A percentile compares a stretch with the other conserved stretches of the same genome.
Evolutionary conservation across 2,113 vertebrate genomes (phyloP).

Genomic region (Pyrgilauda ruficollis): DNA sequence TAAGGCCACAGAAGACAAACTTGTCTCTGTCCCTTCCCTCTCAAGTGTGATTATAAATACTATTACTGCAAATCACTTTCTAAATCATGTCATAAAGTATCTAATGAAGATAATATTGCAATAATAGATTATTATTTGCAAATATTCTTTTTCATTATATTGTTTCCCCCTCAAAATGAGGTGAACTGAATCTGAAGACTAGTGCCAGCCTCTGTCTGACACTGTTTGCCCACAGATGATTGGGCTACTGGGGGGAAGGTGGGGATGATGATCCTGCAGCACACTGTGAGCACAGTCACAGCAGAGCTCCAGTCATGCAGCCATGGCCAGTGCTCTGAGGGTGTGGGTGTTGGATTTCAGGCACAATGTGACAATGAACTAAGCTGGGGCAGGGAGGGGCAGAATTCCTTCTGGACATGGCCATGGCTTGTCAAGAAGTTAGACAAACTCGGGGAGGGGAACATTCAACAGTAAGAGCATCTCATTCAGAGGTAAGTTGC

Average conservation of each 20-base stretch:
- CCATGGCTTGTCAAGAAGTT: background rate
- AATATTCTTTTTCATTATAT: background rate
- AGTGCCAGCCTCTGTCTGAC: background rate
- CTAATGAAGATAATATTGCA: background rate
- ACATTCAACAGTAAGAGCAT: background rate
- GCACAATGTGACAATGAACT: background rate
- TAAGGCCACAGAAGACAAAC: background rate
- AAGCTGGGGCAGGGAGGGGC: background rate
- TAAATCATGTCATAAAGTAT: background rate
- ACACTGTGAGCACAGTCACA: background rate
- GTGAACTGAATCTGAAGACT: background rate
- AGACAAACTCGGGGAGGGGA: background rate
- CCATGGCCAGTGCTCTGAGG: background rate
- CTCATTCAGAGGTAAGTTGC: background rate
- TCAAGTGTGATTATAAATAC: background rate
- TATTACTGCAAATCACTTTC: background rate
- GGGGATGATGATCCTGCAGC: background rate
- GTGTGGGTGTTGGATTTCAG: background rate
- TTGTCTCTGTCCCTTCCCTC: background rate
- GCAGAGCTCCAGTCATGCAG: background rate
- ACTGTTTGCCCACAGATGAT: background rate
- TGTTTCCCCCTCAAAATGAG: background rate
- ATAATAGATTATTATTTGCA: background rate
- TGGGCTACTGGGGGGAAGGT: background rate
- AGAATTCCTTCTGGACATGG: background rate